phyloP scores from a whole-genome alignment of 2,888 invertebrate genomes.

The Protula sp. region DNA sequence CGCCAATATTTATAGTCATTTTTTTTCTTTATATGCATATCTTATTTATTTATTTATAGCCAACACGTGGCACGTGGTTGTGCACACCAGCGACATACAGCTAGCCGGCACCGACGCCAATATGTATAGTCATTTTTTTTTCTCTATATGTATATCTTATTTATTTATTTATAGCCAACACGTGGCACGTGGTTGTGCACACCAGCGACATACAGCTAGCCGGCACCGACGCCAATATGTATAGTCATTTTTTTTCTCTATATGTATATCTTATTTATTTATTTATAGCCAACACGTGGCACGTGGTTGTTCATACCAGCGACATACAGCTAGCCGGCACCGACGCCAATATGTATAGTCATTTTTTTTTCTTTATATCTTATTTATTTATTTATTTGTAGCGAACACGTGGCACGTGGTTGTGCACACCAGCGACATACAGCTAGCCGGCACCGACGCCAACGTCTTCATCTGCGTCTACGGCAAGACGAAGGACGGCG shows the following conservation, averaged over 20 bases:
- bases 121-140: too few species aligned
- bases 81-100: slow-evolving; percentile 45
- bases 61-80: slow-evolving; percentile 45
- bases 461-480: slow-evolving; percentile 43
- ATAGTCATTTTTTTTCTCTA: too few species aligned
- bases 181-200: slow-evolving; percentile 47
- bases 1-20: too few species aligned
- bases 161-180: slow-evolving; percentile 42
- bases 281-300: slow-evolving; percentile 48
- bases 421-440: slow-evolving; percentile 46
- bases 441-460: slow-evolving; percentile 51
- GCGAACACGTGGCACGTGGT: slow-evolving; percentile 47
- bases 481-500: slow-evolving; percentile 22
- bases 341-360: slow-evolving; percentile 53
- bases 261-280: too few species aligned
- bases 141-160: too few species aligned
- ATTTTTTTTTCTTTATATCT: too few species aligned
- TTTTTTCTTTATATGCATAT: too few species aligned
- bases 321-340: slow-evolving; percentile 49
- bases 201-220: slow-evolving; percentile 47
- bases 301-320: slow-evolving; percentile 45
- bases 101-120: slow-evolving; percentile 52
- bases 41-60: too few species aligned
- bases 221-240: slow-evolving; percentile 54
- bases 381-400: too few species aligned